Evolutionary conservation across 2,888 invertebrate species (phyloP).

Genomic region (Scaptomyza reducta): DNA sequence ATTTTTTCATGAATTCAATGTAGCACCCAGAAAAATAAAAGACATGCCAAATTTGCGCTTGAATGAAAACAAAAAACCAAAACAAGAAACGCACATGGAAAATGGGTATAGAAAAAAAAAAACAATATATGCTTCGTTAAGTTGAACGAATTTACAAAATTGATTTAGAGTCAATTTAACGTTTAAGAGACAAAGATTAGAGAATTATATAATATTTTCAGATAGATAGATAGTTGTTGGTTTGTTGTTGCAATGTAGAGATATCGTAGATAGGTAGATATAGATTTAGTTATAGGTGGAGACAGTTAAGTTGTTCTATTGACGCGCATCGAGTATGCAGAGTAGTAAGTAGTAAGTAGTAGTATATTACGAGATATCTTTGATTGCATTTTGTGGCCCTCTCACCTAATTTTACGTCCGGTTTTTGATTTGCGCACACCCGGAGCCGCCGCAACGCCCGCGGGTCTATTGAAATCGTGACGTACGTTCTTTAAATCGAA

Average conservation of each 20-base stretch:
- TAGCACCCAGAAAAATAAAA: conserved; percentile 7
- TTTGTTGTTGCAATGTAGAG: conserved; percentile 16
- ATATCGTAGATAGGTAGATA: conserved; percentile 21
- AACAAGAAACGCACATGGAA: conserved; percentile 33
- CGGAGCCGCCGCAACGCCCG: conserved; percentile 82
- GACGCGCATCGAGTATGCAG: conserved; percentile 19
- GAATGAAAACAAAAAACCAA: conserved; percentile 28
- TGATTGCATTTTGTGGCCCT: conserved; percentile 59
- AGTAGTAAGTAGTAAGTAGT: conserved; percentile 43
- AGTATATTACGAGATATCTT: conserved; percentile 36
- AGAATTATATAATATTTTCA: conserved; percentile 24
- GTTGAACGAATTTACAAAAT: conserved; percentile 37
- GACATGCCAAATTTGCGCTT: conserved; percentile 33
- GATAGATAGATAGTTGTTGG: conserved; percentile 22
- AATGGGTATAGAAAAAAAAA: conserved; percentile 20
- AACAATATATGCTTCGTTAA: conserved; percentile 24
- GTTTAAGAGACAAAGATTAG: conserved; percentile 14
- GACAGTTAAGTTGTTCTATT: conserved; percentile 36
- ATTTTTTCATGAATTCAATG: conserved; percentile 7
- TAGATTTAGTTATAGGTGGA: conserved; percentile 28
- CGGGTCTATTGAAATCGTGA: conserved; percentile 84
- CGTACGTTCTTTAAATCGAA: conserved; percentile 83
- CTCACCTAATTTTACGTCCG: conserved; percentile 85
- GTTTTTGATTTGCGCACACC: conserved; percentile 80
- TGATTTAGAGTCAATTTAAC: conserved; percentile 45